Evolutionary conservation across 2,113 vertebrate genomes (phyloP).

Genomic region (Nanorana parkeri): DNA sequence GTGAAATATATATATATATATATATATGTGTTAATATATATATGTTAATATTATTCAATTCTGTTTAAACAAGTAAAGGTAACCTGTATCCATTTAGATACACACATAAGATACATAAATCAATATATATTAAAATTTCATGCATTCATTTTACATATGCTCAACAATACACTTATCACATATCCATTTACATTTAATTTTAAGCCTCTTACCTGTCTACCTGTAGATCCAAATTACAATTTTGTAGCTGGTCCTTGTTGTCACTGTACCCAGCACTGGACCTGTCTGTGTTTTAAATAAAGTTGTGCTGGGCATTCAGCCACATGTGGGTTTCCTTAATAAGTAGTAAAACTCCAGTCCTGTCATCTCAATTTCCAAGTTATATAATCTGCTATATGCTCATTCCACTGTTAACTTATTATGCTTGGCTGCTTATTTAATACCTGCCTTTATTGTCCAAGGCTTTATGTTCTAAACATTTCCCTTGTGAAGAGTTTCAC

Average conservation of each 20-base stretch:
- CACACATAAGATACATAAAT: too few relatives aligned
- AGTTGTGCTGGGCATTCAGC: slow-evolving; percentile 4
- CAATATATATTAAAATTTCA: too few relatives aligned
- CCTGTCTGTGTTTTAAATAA: slow-evolving; percentile 22
- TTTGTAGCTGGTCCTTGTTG: neutral
- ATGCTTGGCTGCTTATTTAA: neutral
- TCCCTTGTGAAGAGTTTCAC: too few relatives aligned
- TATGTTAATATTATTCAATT: too few relatives aligned
- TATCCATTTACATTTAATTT: neutral
- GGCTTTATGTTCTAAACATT: too few relatives aligned
- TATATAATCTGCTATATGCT: neutral
- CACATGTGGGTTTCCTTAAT: slow-evolving; percentile 32
- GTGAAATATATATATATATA: too few relatives aligned
- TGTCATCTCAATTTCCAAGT: neutral
- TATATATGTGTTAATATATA: too few relatives aligned
- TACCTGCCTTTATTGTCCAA: too few relatives aligned
- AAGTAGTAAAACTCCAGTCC: slow-evolving; percentile 9
- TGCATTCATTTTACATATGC: neutral
- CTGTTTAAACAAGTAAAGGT: too few relatives aligned
- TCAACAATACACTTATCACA: neutral
- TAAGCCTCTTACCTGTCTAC: slow-evolving; percentile 8
- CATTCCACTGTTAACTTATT: neutral
- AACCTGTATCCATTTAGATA: too few relatives aligned
- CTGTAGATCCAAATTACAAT: neutral
- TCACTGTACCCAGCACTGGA: neutral